Conservation (phyloP, 1,140 invertebrate species). For the Wasmannia auropunctata region DNA sequence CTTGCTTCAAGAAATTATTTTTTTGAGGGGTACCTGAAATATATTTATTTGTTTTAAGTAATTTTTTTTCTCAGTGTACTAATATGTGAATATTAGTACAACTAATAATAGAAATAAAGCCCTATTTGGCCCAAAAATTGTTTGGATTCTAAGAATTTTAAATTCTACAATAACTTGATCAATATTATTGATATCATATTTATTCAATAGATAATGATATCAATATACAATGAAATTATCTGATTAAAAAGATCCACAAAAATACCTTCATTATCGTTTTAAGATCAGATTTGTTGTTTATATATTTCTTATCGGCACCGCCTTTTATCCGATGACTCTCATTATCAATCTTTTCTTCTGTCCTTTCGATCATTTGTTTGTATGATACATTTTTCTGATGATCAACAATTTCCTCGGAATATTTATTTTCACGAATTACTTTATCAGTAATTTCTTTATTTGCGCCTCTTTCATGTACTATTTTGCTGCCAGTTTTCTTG, state of each 20-base stretch:
- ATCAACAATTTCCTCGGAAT: neutral
- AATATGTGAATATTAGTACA: no score
- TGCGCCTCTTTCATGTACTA: neutral
- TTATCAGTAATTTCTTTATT: neutral
- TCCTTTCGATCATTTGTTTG: neutral
- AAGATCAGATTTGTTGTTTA: neutral
- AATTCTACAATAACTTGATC: neutral
- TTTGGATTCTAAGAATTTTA: no score
- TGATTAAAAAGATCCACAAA: neutral
- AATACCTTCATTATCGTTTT: conserved; percentile 29
- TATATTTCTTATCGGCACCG: neutral
- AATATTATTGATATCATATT: neutral
- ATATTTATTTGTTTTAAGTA: no score
- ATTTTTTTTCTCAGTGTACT: no score
- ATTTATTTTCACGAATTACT: conserved; percentile 5
- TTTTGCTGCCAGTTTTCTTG: neutral
- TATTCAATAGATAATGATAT: neutral
- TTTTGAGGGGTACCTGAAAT: no score
- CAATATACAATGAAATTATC: neutral
- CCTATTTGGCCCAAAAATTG: no score
- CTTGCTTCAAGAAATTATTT: no score
- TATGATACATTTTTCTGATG: neutral
- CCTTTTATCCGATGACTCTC: neutral
- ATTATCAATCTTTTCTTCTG: neutral
- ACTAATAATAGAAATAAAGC: no score